Conservation (phyloP, 2,888 invertebrate genomes). For the Hypomecis atomaria region DNA sequence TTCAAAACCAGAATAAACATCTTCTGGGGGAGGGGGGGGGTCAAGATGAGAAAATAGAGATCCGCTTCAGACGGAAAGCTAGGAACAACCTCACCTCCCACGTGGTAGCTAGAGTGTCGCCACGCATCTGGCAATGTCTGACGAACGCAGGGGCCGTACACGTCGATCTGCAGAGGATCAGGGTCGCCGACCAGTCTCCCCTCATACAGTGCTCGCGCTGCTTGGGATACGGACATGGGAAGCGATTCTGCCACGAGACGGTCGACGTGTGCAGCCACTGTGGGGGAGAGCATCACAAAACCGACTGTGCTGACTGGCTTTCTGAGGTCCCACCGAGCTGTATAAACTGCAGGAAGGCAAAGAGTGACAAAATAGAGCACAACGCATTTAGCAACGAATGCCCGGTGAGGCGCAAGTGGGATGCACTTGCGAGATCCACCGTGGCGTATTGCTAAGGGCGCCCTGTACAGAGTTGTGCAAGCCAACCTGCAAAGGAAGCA, state of each 20-base stretch:
- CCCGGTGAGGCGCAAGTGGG: slow-evolving; percentile 5
- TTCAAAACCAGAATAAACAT: slow-evolving; percentile 11
- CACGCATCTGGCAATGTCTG: slow-evolving; percentile 19
- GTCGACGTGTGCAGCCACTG: slow-evolving; percentile 22
- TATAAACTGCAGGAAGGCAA: background rate
- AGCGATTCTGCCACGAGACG: slow-evolving; percentile 14
- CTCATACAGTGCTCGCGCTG: slow-evolving; percentile 27
- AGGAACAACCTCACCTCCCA: slow-evolving; percentile 12
- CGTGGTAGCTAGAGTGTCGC: slow-evolving; percentile 25
- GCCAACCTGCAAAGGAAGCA: background rate
- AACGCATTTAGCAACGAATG: slow-evolving; percentile 12
- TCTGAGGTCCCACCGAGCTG: background rate
- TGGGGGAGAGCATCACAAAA: slow-evolving; percentile 22
- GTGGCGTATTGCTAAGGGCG: slow-evolving; percentile 7
- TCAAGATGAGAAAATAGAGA: background rate
- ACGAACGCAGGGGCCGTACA: slow-evolving; percentile 26
- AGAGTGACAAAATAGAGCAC: background rate
- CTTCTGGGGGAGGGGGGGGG: background rate
- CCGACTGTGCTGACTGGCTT: slow-evolving; percentile 1
- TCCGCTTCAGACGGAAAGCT: slow-evolving; percentile 1
- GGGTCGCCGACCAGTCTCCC: slow-evolving; percentile 37
- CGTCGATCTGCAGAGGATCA: slow-evolving; percentile 37
- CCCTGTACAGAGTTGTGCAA: background rate
- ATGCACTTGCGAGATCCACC: background rate
- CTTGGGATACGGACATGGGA: slow-evolving; percentile 20